phyloP scores from a whole-genome alignment of 2,888 invertebrate species.

The Caenorhabditis sp. region DNA sequence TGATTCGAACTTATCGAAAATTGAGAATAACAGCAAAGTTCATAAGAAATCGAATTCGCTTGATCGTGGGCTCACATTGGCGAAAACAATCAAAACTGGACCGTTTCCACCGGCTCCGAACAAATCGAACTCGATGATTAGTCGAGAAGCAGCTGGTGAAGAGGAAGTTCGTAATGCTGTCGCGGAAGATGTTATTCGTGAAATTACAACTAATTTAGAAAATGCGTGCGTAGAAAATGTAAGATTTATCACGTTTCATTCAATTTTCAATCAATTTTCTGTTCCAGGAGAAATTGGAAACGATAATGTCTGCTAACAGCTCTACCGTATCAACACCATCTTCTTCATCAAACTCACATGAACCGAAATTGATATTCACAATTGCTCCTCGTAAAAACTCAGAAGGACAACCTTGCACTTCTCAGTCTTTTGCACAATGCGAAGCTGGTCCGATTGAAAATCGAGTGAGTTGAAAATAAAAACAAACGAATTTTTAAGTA shows the following conservation, averaged over 20 bases:
- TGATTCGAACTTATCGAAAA: slow-evolving; percentile 1
- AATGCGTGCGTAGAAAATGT: slow-evolving; percentile 2
- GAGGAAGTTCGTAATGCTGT: slow-evolving; percentile 55
- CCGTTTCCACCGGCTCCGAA: slow-evolving; percentile 62
- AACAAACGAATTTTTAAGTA: slow-evolving; percentile 5
- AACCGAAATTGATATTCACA: neutral
- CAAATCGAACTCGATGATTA: slow-evolving; percentile 59
- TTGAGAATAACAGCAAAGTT: slow-evolving; percentile 37
- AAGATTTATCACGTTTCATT: neutral
- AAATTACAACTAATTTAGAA: slow-evolving; percentile 31
- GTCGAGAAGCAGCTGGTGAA: slow-evolving; percentile 59
- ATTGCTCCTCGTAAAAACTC: neutral
- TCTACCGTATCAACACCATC: slow-evolving; percentile 17
- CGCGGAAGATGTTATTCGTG: slow-evolving; percentile 53
- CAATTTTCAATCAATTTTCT: too few species aligned
- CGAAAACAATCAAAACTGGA: slow-evolving; percentile 63
- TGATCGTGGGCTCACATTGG: slow-evolving; percentile 64
- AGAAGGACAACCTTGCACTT: slow-evolving; percentile 17
- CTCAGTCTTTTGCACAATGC: slow-evolving; percentile 10
- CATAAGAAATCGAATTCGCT: slow-evolving; percentile 67
- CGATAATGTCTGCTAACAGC: slow-evolving; percentile 10
- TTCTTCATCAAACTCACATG: slow-evolving; percentile 12
- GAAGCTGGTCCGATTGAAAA: slow-evolving; percentile 7
- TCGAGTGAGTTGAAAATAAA: slow-evolving; percentile 16
- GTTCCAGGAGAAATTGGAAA: neutral